Evolutionary conservation across 2,797 vertebrate genomes (phyloP).

Genomic region (Sebastiscus albofasciatus): DNA sequence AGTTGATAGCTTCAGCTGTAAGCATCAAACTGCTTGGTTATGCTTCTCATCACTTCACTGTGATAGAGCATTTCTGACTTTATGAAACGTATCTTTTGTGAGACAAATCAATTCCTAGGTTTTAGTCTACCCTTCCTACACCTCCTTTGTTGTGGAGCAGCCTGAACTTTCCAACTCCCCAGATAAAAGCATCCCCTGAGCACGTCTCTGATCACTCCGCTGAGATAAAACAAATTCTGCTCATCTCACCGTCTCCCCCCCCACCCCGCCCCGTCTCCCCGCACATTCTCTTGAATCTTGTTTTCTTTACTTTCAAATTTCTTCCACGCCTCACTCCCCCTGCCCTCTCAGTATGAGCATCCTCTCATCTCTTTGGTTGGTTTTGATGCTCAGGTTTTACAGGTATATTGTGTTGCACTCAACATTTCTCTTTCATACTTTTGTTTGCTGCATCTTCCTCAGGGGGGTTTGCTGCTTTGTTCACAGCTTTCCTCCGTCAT

Average conservation of each 20-base stretch:
- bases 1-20: background rate
- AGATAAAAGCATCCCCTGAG: constrained; percentile 33
- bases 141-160: constrained; percentile 29
- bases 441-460: background rate
- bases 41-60: background rate
- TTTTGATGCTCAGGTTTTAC: constrained; percentile 1
- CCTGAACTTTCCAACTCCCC: constrained; percentile 2
- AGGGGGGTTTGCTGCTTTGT: background rate
- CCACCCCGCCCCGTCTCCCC: background rate
- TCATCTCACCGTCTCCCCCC: background rate
- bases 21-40: background rate
- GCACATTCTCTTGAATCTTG: constrained; percentile 25
- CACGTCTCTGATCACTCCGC: constrained; percentile 19
- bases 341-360: background rate
- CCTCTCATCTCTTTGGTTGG: background rate
- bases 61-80: constrained; percentile 1
- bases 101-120: constrained; percentile 26
- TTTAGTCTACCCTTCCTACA: background rate
- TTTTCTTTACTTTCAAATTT: constrained; percentile 22
- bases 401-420: background rate
- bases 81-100: background rate
- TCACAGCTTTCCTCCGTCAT: background rate
- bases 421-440: background rate
- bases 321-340: background rate
- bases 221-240: constrained; percentile 26